Evolutionary conservation across 2,113 vertebrate genomes (phyloP).

Genomic region (Leptobrachium leishanense): DNA sequence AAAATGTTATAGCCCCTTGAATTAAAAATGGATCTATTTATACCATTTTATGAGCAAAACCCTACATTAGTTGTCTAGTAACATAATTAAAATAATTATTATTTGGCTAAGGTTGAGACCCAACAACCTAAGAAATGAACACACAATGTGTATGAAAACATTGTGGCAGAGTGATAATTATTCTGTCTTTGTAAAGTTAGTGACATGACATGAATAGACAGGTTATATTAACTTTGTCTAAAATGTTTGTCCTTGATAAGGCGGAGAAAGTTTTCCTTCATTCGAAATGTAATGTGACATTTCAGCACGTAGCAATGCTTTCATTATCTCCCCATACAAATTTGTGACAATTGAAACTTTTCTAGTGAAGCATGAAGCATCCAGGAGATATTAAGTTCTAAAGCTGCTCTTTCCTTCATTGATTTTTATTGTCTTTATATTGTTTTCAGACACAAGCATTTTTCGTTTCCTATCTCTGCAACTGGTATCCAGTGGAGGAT

Average conservation of each 20-base stretch:
- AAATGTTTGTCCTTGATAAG: slow-evolving; percentile 5
- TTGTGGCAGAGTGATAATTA: background rate
- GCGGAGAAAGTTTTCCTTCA: background rate
- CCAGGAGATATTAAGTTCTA: slow-evolving; percentile 27
- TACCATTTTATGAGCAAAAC: too few species aligned
- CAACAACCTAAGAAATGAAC: too few species aligned
- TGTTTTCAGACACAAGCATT: slow-evolving; percentile 28
- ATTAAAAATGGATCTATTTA: too few species aligned
- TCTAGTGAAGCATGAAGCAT: slow-evolving; percentile 32
- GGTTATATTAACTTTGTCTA: background rate
- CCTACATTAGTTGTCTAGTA: too few species aligned
- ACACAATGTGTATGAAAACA: background rate
- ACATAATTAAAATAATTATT: too few species aligned
- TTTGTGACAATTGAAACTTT: slow-evolving; percentile 38
- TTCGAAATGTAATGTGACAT: slow-evolving; percentile 8
- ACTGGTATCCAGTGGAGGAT: slow-evolving; percentile 45
- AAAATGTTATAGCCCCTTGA: too few species aligned
- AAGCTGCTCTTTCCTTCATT: slow-evolving; percentile 22
- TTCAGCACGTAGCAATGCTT: slow-evolving; percentile 27
- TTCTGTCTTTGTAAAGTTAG: background rate
- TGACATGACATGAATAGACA: background rate
- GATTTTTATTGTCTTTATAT: slow-evolving; percentile 47
- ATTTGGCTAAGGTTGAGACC: too few species aligned
- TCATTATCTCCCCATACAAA: slow-evolving; percentile 26
- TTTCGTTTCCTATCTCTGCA: slow-evolving; percentile 37